Evolutionary conservation across 2,113 vertebrate species (phyloP).

Genomic region (Etheostoma cragini): DNA sequence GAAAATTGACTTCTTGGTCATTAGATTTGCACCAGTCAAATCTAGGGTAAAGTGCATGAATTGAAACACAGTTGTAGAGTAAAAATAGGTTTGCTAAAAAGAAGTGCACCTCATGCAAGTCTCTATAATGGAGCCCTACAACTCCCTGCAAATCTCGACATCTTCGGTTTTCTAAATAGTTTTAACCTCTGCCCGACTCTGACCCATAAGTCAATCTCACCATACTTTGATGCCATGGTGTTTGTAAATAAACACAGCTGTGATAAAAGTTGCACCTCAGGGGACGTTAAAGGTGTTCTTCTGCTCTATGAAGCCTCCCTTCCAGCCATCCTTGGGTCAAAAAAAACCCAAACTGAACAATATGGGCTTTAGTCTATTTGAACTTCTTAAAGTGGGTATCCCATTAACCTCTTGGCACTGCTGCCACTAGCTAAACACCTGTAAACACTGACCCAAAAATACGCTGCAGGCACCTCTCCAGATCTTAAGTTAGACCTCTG

Average conservation of each 20-base stretch:
- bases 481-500: conserved; percentile 68
- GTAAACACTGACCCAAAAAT: conserved; percentile 77
- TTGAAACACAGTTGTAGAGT: neutral
- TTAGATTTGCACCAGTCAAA: neutral
- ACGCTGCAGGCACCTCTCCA: conserved; percentile 69
- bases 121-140: neutral
- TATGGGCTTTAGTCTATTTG: conserved; percentile 65
- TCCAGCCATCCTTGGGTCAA: conserved; percentile 39
- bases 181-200: no score
- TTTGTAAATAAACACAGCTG: conserved; percentile 18
- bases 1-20: neutral
- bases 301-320: conserved; percentile 22
- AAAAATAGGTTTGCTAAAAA: neutral
- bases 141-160: neutral
- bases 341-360: conserved; percentile 66
- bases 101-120: neutral
- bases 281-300: conserved; percentile 30
- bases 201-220: neutral
- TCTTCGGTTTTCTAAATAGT: neutral
- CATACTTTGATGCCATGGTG: neutral
- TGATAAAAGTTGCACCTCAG: neutral
- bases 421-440: conserved; percentile 68
- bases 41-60: neutral
- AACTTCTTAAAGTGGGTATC: conserved; percentile 75
- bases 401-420: conserved; percentile 76